Conservation (phyloP, 2,113 vertebrate genomes). For the Phrynocephalus versicolor region DNA sequence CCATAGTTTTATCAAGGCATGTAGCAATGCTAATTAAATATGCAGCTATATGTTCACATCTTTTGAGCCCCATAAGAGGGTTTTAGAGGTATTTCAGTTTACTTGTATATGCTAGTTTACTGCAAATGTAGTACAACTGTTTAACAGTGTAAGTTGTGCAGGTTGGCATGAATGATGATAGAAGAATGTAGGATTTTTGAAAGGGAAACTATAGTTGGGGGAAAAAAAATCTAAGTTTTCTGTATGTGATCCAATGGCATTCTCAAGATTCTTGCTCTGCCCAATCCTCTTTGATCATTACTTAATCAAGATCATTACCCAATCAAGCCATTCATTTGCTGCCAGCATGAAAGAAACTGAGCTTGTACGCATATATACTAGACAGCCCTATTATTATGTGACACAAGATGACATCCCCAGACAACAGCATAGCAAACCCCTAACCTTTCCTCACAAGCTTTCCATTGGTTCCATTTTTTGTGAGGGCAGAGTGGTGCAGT, state of each 20-base stretch:
- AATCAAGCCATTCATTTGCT: too few relatives aligned
- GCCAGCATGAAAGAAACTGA: neutral
- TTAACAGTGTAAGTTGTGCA: neutral
- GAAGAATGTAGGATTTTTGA: neutral
- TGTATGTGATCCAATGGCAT: neutral
- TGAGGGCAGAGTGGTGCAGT: too few relatives aligned
- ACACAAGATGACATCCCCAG: too few relatives aligned
- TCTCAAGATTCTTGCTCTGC: neutral
- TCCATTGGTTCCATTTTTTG: neutral
- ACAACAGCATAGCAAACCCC: neutral
- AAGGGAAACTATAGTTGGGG: too few relatives aligned
- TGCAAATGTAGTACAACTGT: neutral
- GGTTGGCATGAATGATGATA: neutral
- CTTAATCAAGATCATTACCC: neutral
- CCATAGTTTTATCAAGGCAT: neutral
- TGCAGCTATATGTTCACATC: neutral
- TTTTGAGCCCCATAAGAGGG: neutral
- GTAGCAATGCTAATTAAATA: slow-evolving; percentile 5
- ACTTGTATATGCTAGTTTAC: neutral
- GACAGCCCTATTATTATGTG: too few relatives aligned
- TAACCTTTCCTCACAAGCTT: neutral
- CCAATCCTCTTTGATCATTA: neutral
- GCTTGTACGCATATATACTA: neutral
- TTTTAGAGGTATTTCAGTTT: neutral
- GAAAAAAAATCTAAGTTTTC: neutral